These are phyloP conservation scores for Nibea coibor DNA, from an alignment of 2,113 vertebrate species.

Conservation along the genomic window DNA sequence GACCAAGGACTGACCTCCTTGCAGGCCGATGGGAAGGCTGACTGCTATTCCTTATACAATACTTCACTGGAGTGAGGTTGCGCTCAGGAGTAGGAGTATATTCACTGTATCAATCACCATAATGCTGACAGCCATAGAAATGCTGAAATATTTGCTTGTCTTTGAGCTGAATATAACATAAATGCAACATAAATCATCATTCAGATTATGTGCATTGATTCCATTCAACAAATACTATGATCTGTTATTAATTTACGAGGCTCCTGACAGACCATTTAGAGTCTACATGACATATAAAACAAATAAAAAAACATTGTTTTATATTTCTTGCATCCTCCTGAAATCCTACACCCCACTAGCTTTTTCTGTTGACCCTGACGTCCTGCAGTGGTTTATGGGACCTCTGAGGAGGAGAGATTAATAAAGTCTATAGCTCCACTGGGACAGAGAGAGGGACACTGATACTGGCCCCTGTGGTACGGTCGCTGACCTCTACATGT, in stretches of 20 bases:
- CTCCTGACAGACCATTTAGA: neutral
- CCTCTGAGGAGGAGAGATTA: constrained; percentile 72
- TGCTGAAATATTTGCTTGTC: neutral
- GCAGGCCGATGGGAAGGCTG: neutral
- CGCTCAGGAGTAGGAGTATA: neutral
- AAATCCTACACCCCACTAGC: constrained; percentile 20
- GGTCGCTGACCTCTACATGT: constrained; percentile 75
- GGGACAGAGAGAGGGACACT: constrained; percentile 64
- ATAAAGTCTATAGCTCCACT: constrained; percentile 73
- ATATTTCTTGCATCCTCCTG: constrained; percentile 15
- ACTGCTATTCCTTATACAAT: neutral
- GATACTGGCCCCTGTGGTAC: constrained; percentile 53
- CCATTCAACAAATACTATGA: neutral
- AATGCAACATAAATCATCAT: neutral
- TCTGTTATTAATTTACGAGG: neutral
- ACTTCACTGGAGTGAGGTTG: neutral
- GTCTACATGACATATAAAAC: constrained; percentile 3
- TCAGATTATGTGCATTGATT: neutral
- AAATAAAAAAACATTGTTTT: constrained; percentile 33
- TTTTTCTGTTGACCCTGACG: constrained; percentile 44
- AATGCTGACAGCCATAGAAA: neutral
- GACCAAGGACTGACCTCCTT: neutral
- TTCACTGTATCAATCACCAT: neutral
- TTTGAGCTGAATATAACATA: neutral
- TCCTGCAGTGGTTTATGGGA: constrained; percentile 58